Base-by-base conservation (phyloP, 2,113 vertebrate genomes). In the Lycaon pictus region DNA sequence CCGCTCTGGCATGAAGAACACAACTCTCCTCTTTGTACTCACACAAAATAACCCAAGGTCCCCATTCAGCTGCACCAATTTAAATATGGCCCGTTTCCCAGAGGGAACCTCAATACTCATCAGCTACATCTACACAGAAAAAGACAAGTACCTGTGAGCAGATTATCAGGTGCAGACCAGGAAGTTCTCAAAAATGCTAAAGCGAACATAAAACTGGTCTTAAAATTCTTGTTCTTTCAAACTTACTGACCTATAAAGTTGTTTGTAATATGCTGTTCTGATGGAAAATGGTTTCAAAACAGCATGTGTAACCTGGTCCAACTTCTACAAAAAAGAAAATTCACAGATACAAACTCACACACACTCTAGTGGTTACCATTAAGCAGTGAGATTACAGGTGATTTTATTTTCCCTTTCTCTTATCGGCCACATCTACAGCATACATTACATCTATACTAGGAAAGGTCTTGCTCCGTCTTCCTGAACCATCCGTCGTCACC, bases 291-390 rank as follows among this genome's bases (percentile, higher is more conserved):
- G 16, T 37, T 29, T 32, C 43, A 23, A n/a, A 58, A 37, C 71
- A 85, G 23, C 58, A 27, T 6, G 11, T 76, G 12, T 16, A 11
- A 72, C 15, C 20, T 0, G 11, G 62, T n/a, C 51, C 69, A 88
- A 1, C 5, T 71, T 76, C 51, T 53, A 32, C 11, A 25, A 37
- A 56, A 72, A 67, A n/a, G 32, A 53, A 58, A 72, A 16, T 16
- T 79, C 72, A 65, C 58, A 81, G 29, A 43, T 3, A 1, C 0
- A 23, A 6, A 35, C 89, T 71, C 88, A 86, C 23, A 35, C 88
- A 95, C 86, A 93, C 89, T 72, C 92, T 53, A 96, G 55, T 67
- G 92, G 89, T 17, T 89, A 27, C 48, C 35, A 0, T 12, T 77
- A 32, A 80, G 71, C 22, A 76, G 32, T 55, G 65, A 94, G 76